Base-by-base conservation (phyloP, 2,888 invertebrate genomes). In the Himalopsyche japonica region DNA sequence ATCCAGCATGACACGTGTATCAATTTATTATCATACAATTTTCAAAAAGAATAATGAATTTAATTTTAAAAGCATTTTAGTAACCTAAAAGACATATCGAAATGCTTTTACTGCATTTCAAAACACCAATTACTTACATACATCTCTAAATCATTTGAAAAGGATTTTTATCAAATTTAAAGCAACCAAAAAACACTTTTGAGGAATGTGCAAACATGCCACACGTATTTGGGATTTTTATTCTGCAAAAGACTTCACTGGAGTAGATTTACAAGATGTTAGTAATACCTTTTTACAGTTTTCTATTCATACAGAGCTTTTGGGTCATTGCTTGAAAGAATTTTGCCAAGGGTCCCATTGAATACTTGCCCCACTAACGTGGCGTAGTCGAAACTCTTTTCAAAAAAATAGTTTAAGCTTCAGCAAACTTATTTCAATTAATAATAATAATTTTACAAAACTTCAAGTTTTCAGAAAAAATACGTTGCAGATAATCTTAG, bases 231-330 rank as follows among this genome's bases (percentile, higher is more conserved):
- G 70, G 70, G 70, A 70, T 70, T 70, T 70, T 70, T 70, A 70
- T 70, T 70, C 27, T 70, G 70, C 70, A 27, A 70, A 70, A 70
- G 70, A 70, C 70, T 70, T 27, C 12, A 70, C 70, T 70, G 70
- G 27, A 70, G 70, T 70, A 70, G 70, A 70, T 70, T 70, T 70
- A 70, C 70, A 70, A 70, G 70, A 70, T 70, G 70, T 70, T 70
- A 70, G 70, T 70, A 70, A 70, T 70, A 70, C 70, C 70, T 70
- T 70, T 70, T 70, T 70, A 70, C 70, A 70, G 70, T 70, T 70
- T 70, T 70, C 70, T 70, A 70, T 70, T 70, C 70, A 70, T 27
- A 70, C 27, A 70, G 70, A 70, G 70, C 70, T 70, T 70, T 70
- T 70, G 70, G 70, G 70, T 70, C 70, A 70, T 70, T 70, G 70